These are phyloP conservation scores for Podarcis siculus DNA, from an alignment of 2,797 vertebrate species.

Conservation along the genomic window DNA sequence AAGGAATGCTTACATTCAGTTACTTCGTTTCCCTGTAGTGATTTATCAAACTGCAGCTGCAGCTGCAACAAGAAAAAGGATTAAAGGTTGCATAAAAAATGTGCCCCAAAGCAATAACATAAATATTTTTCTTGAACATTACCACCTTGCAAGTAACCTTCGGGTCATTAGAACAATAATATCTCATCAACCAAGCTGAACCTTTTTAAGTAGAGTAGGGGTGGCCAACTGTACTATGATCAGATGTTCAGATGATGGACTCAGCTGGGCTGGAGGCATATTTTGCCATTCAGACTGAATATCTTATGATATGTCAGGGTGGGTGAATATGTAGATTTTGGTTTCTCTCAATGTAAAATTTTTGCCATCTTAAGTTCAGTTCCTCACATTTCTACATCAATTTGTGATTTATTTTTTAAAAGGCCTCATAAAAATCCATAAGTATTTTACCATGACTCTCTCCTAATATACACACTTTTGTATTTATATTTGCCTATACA, in stretches of 20 bases:
- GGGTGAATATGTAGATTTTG: too few relatives aligned
- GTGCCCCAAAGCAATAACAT: background rate
- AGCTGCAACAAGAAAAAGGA: too few relatives aligned
- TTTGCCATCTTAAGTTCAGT: too few relatives aligned
- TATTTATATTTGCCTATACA: too few relatives aligned
- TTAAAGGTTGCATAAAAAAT: background rate
- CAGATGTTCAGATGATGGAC: background rate
- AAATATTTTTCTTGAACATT: background rate
- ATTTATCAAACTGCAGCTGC: background rate
- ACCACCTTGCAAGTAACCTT: background rate
- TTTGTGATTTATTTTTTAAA: too few relatives aligned
- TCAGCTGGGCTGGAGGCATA: background rate
- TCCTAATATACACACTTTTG: too few relatives aligned
- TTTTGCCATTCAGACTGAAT: background rate
- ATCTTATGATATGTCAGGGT: too few relatives aligned
- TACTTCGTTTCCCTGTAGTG: background rate
- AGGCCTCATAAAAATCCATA: too few relatives aligned
- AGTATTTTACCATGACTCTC: too few relatives aligned
- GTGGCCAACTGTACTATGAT: background rate
- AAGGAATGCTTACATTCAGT: background rate
- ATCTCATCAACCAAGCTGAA: background rate
- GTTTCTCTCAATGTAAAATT: too few relatives aligned
- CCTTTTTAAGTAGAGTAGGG: background rate
- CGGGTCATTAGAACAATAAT: background rate
- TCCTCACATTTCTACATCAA: too few relatives aligned